phyloP scores from a whole-genome alignment of 2,113 vertebrate genomes.

The Zootoca vivipara region DNA sequence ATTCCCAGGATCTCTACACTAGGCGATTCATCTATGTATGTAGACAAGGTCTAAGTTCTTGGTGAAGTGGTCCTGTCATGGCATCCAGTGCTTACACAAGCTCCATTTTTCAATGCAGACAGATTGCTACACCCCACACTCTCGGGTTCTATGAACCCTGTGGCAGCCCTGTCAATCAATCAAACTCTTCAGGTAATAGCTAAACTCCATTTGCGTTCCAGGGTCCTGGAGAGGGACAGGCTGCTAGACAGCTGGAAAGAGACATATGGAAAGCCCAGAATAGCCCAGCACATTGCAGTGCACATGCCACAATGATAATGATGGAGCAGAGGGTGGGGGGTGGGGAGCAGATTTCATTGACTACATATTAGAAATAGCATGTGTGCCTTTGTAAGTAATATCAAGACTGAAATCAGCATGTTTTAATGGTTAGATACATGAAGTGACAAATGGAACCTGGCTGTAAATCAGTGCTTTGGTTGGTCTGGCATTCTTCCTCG shows the following conservation, averaged over 20 bases:
- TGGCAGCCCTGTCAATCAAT: neutral
- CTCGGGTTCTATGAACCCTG: too few relatives aligned
- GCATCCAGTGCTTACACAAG: neutral
- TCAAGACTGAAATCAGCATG: neutral
- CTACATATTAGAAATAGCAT: neutral
- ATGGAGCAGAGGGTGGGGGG: too few relatives aligned
- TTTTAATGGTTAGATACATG: neutral
- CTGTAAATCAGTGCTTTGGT: neutral
- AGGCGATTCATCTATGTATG: neutral
- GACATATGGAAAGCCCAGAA: neutral
- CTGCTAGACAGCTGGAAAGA: neutral
- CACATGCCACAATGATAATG: neutral
- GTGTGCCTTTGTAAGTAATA: neutral
- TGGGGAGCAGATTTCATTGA: neutral
- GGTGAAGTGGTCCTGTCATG: neutral
- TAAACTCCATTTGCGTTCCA: neutral
- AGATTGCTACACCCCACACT: neutral
- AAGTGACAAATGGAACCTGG: neutral
- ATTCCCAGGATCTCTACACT: neutral
- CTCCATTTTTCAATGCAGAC: too few relatives aligned
- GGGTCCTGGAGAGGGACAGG: neutral
- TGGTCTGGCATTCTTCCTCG: neutral
- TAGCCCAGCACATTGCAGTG: neutral
- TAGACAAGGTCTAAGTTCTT: neutral
- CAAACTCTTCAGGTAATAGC: neutral